Evolutionary conservation across 2,113 vertebrate genomes (phyloP).

Genomic region (Gambusia holbrooki): DNA sequence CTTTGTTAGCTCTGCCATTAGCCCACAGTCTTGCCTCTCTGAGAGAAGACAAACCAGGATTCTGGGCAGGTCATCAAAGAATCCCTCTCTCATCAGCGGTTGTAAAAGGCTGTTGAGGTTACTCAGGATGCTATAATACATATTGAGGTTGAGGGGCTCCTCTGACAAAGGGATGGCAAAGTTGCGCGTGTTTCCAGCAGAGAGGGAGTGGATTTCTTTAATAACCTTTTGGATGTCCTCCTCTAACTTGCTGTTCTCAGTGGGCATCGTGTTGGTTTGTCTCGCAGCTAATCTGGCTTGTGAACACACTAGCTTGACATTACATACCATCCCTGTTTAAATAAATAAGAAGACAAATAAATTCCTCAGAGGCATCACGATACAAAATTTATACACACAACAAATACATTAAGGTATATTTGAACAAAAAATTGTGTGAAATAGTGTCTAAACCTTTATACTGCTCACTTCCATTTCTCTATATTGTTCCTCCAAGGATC

Average conservation of each 20-base stretch:
- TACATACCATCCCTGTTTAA: conserved; percentile 52
- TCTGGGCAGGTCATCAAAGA: conserved; percentile 67
- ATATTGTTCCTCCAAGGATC: too few species aligned
- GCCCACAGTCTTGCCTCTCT: conserved; percentile 70
- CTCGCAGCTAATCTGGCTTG: conserved; percentile 40
- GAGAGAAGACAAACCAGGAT: conserved; percentile 73
- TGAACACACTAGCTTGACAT: conserved; percentile 29
- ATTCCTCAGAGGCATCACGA: not conserved
- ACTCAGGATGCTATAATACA: conserved; percentile 54
- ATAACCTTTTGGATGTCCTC: conserved; percentile 59
- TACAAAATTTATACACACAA: not conserved
- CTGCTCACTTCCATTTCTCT: too few species aligned
- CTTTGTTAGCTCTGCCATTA: conserved; percentile 70
- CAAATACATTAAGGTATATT: not conserved
- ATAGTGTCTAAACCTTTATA: too few species aligned
- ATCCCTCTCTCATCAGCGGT: conserved; percentile 48
- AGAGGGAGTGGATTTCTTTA: conserved; percentile 62
- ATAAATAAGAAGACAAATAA: not conserved
- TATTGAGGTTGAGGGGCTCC: conserved; percentile 23
- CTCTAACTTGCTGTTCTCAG: conserved; percentile 36
- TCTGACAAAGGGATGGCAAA: not conserved
- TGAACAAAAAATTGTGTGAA: not conserved
- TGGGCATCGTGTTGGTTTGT: not conserved
- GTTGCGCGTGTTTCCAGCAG: conserved; percentile 8
- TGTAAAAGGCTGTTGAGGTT: conserved; percentile 52